phyloP scores from a whole-genome alignment of 2,888 invertebrate genomes.

The Augiades crinisus region DNA sequence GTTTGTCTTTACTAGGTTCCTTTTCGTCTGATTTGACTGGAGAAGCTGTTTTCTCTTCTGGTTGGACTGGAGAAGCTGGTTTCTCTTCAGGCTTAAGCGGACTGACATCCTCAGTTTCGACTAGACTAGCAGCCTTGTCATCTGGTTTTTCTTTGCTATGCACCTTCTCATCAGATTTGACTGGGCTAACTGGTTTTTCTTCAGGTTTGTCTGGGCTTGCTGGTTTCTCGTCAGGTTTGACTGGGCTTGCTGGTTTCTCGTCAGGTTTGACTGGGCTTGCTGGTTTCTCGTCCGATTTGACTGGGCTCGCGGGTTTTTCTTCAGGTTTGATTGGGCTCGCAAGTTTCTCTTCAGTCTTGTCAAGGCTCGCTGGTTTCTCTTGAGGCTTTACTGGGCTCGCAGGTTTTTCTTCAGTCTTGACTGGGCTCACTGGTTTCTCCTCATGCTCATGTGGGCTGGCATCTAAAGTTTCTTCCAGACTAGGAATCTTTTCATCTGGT shows the following conservation, averaged over 20 bases:
- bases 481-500: slow-evolving; percentile 11
- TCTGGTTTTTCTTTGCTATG: slow-evolving; percentile 1
- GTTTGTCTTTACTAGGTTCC: neutral
- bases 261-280: too few relatives aligned
- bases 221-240: slow-evolving; percentile 16
- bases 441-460: neutral
- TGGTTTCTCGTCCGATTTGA: too few relatives aligned
- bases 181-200: slow-evolving; percentile 27
- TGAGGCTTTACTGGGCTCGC: too few relatives aligned
- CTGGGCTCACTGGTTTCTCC: neutral
- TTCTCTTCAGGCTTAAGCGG: too few relatives aligned
- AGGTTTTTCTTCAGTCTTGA: slow-evolving; percentile 5
- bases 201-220: slow-evolving; percentile 19
- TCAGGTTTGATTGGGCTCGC: too few relatives aligned
- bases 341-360: neutral
- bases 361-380: too few relatives aligned
- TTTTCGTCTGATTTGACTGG: neutral
- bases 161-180: slow-evolving; percentile 16
- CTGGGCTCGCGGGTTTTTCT: too few relatives aligned
- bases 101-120: neutral
- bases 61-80: too few relatives aligned
- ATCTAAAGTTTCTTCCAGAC: too few relatives aligned
- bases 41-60: too few relatives aligned
- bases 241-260: slow-evolving; percentile 25
- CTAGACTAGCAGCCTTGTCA: slow-evolving; percentile 5